A percentile compares a stretch with the other conserved stretches of the same genome.
Evolutionary conservation across 2,797 vertebrate genomes (phyloP).

Genomic region (Lophotriccus pileatus): DNA sequence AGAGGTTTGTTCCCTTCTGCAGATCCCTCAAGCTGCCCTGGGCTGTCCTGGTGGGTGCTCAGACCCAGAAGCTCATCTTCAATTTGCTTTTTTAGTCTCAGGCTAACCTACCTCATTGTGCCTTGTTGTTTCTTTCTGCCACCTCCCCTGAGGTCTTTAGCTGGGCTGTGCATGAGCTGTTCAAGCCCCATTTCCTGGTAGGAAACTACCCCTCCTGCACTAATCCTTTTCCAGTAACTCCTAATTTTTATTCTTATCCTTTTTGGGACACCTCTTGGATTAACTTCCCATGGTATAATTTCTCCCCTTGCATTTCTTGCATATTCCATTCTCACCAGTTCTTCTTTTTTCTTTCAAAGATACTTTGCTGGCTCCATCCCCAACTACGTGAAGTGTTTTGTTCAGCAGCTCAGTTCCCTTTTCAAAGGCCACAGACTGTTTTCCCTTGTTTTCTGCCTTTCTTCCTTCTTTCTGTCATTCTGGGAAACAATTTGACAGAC

Average conservation of each 20-base stretch:
- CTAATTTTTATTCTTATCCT: neutral
- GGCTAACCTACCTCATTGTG: neutral
- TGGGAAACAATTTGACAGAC: neutral
- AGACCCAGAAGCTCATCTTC: neutral
- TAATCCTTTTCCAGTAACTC: slow-evolving; percentile 2
- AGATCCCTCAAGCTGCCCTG: neutral
- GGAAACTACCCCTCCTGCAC: neutral
- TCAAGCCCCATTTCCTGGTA: neutral
- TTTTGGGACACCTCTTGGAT: neutral
- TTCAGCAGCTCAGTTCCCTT: neutral
- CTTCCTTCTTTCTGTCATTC: neutral
- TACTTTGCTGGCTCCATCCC: neutral
- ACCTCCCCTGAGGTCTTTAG: neutral
- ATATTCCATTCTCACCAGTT: neutral
- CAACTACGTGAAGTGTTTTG: neutral
- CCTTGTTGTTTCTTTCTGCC: neutral
- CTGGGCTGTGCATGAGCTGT: neutral
- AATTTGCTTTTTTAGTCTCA: neutral
- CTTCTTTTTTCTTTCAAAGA: neutral
- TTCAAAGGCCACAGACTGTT: neutral
- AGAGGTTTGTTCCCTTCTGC: neutral
- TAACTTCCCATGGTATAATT: neutral
- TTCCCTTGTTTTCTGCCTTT: neutral
- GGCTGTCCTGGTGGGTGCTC: neutral
- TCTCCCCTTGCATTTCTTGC: neutral